Conservation (phyloP, 1,140 invertebrate genomes). For the Belonocnema kinseyi region DNA sequence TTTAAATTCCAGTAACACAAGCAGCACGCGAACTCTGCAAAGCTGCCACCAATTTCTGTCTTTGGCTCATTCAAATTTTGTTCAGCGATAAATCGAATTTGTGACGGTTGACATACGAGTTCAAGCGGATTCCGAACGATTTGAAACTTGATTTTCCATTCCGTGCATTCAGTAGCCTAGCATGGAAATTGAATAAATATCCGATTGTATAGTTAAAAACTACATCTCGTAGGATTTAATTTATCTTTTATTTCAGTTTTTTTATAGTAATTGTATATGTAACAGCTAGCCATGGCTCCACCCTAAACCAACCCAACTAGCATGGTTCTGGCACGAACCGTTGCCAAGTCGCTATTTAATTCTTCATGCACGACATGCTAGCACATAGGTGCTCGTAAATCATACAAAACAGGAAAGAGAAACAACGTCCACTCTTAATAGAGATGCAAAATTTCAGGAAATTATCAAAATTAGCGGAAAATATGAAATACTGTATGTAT, state of each 20-base stretch:
- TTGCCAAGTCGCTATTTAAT: constrained; percentile 30
- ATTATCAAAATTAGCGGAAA: background rate
- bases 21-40: constrained; percentile 36
- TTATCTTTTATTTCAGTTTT: background rate
- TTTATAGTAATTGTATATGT: constrained; percentile 23
- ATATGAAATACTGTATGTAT: background rate
- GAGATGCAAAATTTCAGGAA: background rate
- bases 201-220: background rate
- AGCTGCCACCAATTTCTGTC: constrained; percentile 33
- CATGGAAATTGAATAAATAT: background rate
- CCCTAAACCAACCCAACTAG: background rate
- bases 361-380: constrained; percentile 17
- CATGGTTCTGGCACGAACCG: constrained; percentile 22
- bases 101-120: constrained; percentile 51
- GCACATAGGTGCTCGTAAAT: constrained; percentile 16
- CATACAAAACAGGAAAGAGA: background rate
- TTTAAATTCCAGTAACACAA: constrained; percentile 50
- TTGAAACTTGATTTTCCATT: constrained; percentile 16
- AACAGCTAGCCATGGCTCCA: background rate
- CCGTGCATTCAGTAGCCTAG: background rate
- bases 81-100: constrained; percentile 54
- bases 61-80: constrained; percentile 38
- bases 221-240: no score
- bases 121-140: constrained; percentile 44
- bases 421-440: constrained; percentile 13